Conservation (phyloP, 2,113 vertebrate species). For the Chaetodon trifascialis region DNA sequence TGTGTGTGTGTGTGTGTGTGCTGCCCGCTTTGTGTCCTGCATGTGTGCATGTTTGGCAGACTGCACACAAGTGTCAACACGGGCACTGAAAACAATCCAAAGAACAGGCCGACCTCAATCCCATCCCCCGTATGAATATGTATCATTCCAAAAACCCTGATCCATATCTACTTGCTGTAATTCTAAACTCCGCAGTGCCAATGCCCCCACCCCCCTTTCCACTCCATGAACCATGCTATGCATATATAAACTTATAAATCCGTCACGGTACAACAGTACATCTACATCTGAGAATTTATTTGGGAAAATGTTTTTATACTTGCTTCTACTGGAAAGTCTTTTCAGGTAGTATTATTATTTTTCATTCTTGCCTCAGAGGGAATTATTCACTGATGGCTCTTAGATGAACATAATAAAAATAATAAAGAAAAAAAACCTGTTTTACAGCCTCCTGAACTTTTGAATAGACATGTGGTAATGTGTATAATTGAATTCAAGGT, state of each 20-base stretch:
- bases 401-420: constrained; percentile 15
- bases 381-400: constrained; percentile 28
- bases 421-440: background rate
- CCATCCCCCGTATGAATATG: constrained; percentile 78
- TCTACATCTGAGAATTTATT: constrained; percentile 61
- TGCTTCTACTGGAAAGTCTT: constrained; percentile 34
- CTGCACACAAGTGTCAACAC: constrained; percentile 54
- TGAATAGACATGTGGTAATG: constrained; percentile 27
- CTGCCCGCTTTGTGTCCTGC: constrained; percentile 28
- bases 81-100: constrained; percentile 68
- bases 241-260: constrained; percentile 70
- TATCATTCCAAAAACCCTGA: constrained; percentile 76
- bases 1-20: constrained; percentile 2
- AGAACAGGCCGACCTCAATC: constrained; percentile 78
- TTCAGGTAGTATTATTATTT: constrained; percentile 27
- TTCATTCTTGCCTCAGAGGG: constrained; percentile 6
- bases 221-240: constrained; percentile 51
- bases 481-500: constrained; percentile 52
- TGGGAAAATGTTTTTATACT: constrained; percentile 27
- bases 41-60: constrained; percentile 44
- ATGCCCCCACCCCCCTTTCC: constrained; percentile 23
- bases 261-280: constrained; percentile 53
- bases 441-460: constrained; percentile 23
- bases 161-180: constrained; percentile 75
- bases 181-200: constrained; percentile 60